Base-by-base conservation (phyloP, 2,888 invertebrate genomes). In the Drosophila multiciliata region DNA sequence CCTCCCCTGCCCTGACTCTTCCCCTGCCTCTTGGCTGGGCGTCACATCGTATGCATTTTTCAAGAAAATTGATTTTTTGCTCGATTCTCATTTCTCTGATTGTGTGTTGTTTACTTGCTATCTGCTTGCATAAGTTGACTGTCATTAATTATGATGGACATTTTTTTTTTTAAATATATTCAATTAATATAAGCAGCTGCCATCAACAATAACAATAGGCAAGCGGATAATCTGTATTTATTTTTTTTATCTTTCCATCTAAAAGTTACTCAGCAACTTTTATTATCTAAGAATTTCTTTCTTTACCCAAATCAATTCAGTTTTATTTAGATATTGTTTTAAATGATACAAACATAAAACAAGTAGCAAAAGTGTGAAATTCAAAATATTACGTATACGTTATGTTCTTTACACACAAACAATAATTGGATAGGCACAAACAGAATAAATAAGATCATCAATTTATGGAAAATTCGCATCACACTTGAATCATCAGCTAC, bases 11-110 rank as follows among this genome's bases (percentile, higher is more conserved):
- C 20, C 29, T 36, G 15, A 9, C 33, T 7, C 23, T 8, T 15
- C 11, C 50, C 52, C 23, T n/a, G 20, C 11, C 48, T 29, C 66
- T 60, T 49, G 50, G 68, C 57, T 81, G 89, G 85, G 87, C 85
- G 85, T 89, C 85, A 86, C 66, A 75, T 87, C 72, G 82, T 77
- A 87, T 86, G 89, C 78, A 89, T 89, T 89, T 86, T 83, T 89
- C 81, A 86, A 87, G 85, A 45, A 89, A 89, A 89, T 86, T 87
- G 74, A 81, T 87, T 89, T 81, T 86, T 72, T 76, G 20, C 54
- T 33, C 42, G 26, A 17, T 64, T 38, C 48, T 49, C 36, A 29
- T 53, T 52, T 53, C 32, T 48, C 29, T n/a, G 26, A 26, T 36
- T 52, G 38, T 26, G 26, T 42, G 63, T 54, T 59, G 64, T 23